Conservation (phyloP, 1,140 invertebrate species). For the Brachionus plicatilis region DNA sequence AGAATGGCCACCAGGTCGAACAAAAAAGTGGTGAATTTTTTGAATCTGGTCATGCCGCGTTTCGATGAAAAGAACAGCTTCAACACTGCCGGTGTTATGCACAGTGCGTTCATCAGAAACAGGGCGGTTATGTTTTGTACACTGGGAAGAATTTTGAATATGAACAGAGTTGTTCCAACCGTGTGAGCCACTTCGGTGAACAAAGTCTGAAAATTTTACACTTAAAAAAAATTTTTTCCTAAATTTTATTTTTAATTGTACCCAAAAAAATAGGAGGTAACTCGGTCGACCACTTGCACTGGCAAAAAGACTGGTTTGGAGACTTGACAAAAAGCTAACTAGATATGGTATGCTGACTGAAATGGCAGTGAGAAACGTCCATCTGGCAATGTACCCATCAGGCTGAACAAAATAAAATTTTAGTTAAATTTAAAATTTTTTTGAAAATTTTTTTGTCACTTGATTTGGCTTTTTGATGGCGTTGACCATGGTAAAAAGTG, state of each 20-base stretch:
- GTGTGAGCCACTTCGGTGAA: constrained; percentile 20
- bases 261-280: not conserved
- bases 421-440: not conserved
- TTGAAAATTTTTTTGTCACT: not conserved
- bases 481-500: constrained; percentile 25
- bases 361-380: not conserved
- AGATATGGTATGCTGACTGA: constrained; percentile 15
- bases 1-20: constrained; percentile 3
- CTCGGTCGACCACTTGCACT: not conserved
- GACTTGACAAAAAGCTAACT: not conserved
- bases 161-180: not conserved
- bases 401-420: not conserved
- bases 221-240: not conserved
- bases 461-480: not conserved
- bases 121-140: constrained; percentile 28
- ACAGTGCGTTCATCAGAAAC: constrained; percentile 36
- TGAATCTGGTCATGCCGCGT: constrained; percentile 9
- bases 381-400: not conserved
- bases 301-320: not conserved
- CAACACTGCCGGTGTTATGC: constrained; percentile 29
- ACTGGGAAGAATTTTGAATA: constrained; percentile 14
- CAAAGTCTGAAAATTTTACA: not conserved
- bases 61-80: not conserved
- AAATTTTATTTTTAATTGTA: not conserved
- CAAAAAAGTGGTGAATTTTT: constrained; percentile 17